These are phyloP conservation scores for Cylindroiulus punctatus DNA, from an alignment of 2,888 invertebrate genomes.

Conservation along the genomic window DNA sequence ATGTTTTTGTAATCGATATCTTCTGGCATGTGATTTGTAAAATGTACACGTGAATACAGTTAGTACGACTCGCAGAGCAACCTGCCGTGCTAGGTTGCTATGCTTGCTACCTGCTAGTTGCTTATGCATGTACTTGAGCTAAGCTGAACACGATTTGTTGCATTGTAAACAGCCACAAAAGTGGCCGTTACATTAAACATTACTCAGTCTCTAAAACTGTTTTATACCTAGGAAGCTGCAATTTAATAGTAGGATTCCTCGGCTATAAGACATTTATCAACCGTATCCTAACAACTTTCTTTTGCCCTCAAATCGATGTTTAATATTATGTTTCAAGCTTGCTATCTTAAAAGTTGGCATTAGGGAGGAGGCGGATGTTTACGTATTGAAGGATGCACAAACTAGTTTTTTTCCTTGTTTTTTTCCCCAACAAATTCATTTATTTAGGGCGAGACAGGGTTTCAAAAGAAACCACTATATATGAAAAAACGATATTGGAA, in stretches of 20 bases:
- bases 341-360: neutral
- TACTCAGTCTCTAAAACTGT: neutral
- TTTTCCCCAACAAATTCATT: too few species aligned
- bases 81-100: too few species aligned
- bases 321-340: neutral
- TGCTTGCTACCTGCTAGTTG: too few species aligned
- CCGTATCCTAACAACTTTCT: neutral
- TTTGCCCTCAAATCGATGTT: neutral
- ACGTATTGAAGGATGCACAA: neutral
- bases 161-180: neutral
- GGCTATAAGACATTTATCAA: neutral
- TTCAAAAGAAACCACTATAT: neutral
- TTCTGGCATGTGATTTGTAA: too few species aligned
- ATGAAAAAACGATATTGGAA: neutral
- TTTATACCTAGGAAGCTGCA: neutral
- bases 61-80: too few species aligned
- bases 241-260: neutral
- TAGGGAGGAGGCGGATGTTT: slow-evolving; percentile 30
- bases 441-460: too few species aligned
- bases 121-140: too few species aligned
- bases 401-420: neutral
- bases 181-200: neutral
- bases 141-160: neutral
- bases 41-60: too few species aligned
- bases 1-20: too few species aligned